Base-by-base conservation (phyloP, 1,140 invertebrate genomes). In the Hydropsyche tenuis region DNA sequence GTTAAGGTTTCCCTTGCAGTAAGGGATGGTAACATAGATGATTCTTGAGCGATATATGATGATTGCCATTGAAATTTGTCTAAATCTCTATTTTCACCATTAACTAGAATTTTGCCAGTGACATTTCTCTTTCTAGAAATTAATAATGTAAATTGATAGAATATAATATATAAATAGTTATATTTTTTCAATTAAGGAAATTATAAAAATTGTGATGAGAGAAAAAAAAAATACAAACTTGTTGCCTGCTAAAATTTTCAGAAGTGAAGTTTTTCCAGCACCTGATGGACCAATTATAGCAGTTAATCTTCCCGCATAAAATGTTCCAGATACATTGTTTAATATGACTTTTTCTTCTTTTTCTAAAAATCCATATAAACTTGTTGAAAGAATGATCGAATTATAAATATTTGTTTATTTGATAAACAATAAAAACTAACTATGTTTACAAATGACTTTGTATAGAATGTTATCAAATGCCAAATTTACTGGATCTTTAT, bases 21-120 rank as follows among this genome's bases (percentile, higher is more conserved):
- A 56, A 98, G 87, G 85, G 97, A 95, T 0, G 91, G 93, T 75
- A 97, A 92, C 4, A 99, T 87, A 81, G 97, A 94, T 86, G 98
- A 97, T 80, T 98, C 95, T 83, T 99, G 97, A 94, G 97, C 97
- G 80, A 98, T 98, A 84, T 98, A 99, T 80, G 94, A 95, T 0
- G 95, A 96, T 74, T 97, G 88, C 86, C 97, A 98, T 48, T 94
- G 89, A 85, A 98, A 99, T 73, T 91, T 89, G 70, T 94, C 91
- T 72, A 97, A 82, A 83, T 97, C 93, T 69, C 96, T 88, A 79
- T 94, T 92, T 75, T 90, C 88, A 0, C 93, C 94, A 80, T 97
- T 97, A 82, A 94, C 92, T 69, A 92, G 91, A 64, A 94, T 91
- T 75, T 90, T 91, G 20, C 93, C 93, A 78, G 91, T 89, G 80